Base-by-base conservation (phyloP, 1,140 invertebrate species). In the Andrena cerasifolii region DNA sequence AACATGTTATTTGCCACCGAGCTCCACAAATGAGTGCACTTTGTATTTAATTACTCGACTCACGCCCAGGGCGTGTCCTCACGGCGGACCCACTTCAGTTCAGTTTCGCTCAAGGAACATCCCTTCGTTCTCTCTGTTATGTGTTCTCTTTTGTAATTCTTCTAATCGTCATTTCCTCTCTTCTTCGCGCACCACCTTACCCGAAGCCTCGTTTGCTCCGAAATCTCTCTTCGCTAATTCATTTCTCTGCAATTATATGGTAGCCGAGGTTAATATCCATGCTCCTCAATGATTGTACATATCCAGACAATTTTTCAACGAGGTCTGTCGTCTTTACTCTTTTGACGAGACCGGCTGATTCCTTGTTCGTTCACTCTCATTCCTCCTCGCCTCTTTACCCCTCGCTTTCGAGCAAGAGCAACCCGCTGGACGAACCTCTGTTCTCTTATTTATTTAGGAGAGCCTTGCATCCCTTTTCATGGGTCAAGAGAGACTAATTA, bases 1-100 rank as follows among this genome's bases (percentile, higher is more conserved):
- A 92, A 91, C 90, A 88, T 91, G 90, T 91, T 92, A 92, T 92
- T 92, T 91, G 91, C 91, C 90, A 92, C 90, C 63, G 90, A 90
- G 89, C 88, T 90, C 85, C 86, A 87, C 90, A 91, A 92, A 91
- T 91, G 91, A 92, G 88, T 90, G 90, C 90, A 91, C 87, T 91
- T 91, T 91, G 86, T 91, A 91, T 91, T 91, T 92, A 92, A 92
- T 91, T 92, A 91, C 88, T 89, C 86, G 86, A 82, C 86, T 90
- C 91, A 91, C 90, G 91, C 90, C 91, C 90, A 89, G 89, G 86
- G 89, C 88, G 90, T 89, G 89, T 90, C 88, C 84, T 70, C 73
- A 56, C 79, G 83, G 63, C 54, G 49, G 75, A 80, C 77, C 80
- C 62, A 82, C 68, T 75, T 75, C 65, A 49, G 62, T 26, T 56